A percentile compares a stretch with the other conserved stretches of the same genome.
Conservation (phyloP, 2,888 invertebrate species). For the Ornithoptera alexandrae region DNA sequence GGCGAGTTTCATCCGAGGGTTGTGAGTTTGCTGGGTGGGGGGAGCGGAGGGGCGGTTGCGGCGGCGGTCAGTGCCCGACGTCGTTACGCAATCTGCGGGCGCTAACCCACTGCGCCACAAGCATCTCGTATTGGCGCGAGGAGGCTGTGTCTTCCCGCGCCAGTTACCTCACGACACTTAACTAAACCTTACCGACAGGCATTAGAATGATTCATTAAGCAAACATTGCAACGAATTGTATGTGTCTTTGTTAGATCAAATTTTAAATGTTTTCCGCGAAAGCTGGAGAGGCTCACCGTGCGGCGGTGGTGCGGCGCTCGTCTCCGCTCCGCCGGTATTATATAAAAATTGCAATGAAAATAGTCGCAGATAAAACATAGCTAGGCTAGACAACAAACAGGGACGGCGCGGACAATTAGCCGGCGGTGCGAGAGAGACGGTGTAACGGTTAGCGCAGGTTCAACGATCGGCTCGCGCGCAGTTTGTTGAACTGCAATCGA, state of each 20-base stretch:
- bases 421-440: constrained; percentile 53
- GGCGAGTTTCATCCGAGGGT: neutral
- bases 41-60: neutral
- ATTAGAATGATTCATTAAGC: neutral
- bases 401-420: constrained; percentile 5
- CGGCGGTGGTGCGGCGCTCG: neutral
- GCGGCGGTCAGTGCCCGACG: constrained; percentile 29
- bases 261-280: neutral
- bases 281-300: neutral
- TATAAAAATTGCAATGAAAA: constrained; percentile 51
- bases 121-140: too few relatives aligned
- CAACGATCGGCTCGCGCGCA: constrained; percentile 76
- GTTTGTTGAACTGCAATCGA: constrained; percentile 77
- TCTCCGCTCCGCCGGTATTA: neutral
- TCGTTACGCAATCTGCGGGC: constrained; percentile 38
- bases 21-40: neutral
- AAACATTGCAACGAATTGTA: neutral
- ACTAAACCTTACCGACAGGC: constrained; percentile 9
- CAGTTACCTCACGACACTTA: neutral
- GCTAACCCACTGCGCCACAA: constrained; percentile 1
- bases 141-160: too few relatives aligned
- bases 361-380: constrained; percentile 51
- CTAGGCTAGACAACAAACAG: constrained; percentile 52
- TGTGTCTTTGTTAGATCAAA: neutral
- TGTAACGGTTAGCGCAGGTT: constrained; percentile 69